Conservation (phyloP, 2,888 invertebrate species). For the Folsomia manolachei region DNA sequence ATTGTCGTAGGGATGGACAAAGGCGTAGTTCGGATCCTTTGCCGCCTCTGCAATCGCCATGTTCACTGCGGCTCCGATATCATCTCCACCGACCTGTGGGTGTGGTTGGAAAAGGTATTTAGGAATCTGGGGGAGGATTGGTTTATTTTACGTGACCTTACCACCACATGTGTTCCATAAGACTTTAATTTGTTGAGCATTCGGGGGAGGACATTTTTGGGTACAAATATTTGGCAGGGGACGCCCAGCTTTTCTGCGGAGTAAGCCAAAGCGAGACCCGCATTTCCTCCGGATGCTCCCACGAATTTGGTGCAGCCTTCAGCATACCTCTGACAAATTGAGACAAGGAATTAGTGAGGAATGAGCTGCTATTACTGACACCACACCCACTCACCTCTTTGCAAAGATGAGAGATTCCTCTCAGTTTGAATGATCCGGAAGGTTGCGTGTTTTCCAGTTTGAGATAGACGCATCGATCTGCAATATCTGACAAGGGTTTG, state of each 20-base stretch:
- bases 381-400: slow-evolving; percentile 53
- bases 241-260: slow-evolving; percentile 54
- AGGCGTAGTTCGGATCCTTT: slow-evolving; percentile 47
- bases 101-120: no score
- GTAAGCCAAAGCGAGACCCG: slow-evolving; percentile 58
- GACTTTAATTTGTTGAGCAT: slow-evolving; percentile 53
- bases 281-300: slow-evolving; percentile 58
- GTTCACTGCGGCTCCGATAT: slow-evolving; percentile 56
- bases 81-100: slow-evolving; percentile 54
- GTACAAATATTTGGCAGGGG: slow-evolving; percentile 55
- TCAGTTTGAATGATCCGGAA: slow-evolving; percentile 57
- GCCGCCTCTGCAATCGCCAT: slow-evolving; percentile 53
- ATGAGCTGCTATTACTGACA: background rate
- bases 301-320: slow-evolving; percentile 52
- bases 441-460: slow-evolving; percentile 58
- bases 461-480: slow-evolving; percentile 53
- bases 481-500: slow-evolving; percentile 40
- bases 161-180: slow-evolving; percentile 53
- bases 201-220: slow-evolving; percentile 48
- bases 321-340: slow-evolving; percentile 42
- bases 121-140: no score
- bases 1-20: slow-evolving; percentile 57
- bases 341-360: slow-evolving; percentile 10
- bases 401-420: slow-evolving; percentile 56
- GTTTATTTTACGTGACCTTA: no score